Evolutionary conservation across 30 jellyfish, hydroid and myxozoan species (phyloP).

Genomic region (Nemopilema nomurai): DNA sequence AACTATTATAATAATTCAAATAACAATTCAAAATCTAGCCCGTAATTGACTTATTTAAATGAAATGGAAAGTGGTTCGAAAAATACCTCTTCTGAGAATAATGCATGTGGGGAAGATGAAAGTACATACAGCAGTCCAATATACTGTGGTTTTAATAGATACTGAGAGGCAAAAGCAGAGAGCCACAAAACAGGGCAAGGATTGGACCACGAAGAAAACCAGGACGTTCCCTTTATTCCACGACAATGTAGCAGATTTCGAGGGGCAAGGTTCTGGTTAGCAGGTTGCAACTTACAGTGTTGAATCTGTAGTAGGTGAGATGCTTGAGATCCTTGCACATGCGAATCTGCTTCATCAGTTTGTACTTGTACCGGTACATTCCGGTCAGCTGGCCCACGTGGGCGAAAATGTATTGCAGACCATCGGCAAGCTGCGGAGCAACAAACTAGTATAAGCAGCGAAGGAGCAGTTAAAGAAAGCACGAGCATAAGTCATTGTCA

Average conservation of each 20-base stretch:
- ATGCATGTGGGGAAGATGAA: too few relatives aligned
- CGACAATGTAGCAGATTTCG: background rate
- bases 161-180: too few relatives aligned
- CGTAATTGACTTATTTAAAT: too few relatives aligned
- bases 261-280: background rate
- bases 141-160: too few relatives aligned
- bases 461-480: background rate
- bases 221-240: too few relatives aligned
- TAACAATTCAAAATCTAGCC: too few relatives aligned
- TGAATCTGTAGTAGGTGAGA: constrained; percentile 88
- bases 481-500: background rate
- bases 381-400: constrained; percentile 99
- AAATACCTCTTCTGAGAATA: too few relatives aligned
- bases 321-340: constrained; percentile 99
- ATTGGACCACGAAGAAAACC: too few relatives aligned
- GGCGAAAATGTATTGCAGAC: constrained; percentile 92
- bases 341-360: constrained; percentile 97
- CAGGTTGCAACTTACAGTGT: constrained; percentile 74
- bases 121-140: too few relatives aligned
- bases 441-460: background rate
- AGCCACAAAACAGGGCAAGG: too few relatives aligned
- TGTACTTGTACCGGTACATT: constrained; percentile 98
- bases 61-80: too few relatives aligned
- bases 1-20: too few relatives aligned
- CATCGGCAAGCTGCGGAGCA: constrained; percentile 99